Evolutionary conservation across 2,888 invertebrate species (phyloP), one percentile per base, ranked within the genome.

Genomic region (Tenthredo amoena): DNA sequence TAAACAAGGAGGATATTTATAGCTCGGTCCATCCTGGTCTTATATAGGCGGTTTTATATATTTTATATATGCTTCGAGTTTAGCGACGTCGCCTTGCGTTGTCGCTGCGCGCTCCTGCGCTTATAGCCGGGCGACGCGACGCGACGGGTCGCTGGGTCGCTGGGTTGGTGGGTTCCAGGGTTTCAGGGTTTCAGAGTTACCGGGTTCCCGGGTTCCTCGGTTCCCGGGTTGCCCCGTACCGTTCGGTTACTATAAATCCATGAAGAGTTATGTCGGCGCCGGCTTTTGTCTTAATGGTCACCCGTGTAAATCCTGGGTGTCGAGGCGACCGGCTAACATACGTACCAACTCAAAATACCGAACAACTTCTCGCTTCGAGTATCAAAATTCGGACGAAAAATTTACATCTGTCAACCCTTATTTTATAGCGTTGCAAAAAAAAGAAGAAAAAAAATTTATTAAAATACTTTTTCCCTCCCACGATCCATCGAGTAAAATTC

Each of bases 1-100:
- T 92, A 92, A 93, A 93, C 92, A 92, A 92, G 89, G 89, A 71
- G 85, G 88, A 92, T 92, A 92, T 92, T 92, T 93, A 92, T 92
- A 90, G 91, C 90, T 87, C 85, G 87, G 86, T 87, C 89, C 87
- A 58, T 58, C 62, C 88, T 87, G 87, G 86, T 86, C 55, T 86
- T 79, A 81, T 62, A 81, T 81, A 81, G 72, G 81, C 58, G 87
- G 85, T 87, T 87, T 88, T 87, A 87, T 88, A 88, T 86, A 86
- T 87, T 86, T 62, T 81, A 62, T 81, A 81, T 62, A 81, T 50
- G 83, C 83, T 50, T 71, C 47, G 34, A 68, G 83, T 83, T 83
- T 83, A 71, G 83, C 83, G 83, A 83, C 71, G 68, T 50, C 50
- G 77, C 26, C 43, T 74, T 31, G 74, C 74, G 43, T 43, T 43